Evolutionary conservation across 2,888 invertebrate species (phyloP).

Genomic region (Ashinkailepas kermadecensis): DNA sequence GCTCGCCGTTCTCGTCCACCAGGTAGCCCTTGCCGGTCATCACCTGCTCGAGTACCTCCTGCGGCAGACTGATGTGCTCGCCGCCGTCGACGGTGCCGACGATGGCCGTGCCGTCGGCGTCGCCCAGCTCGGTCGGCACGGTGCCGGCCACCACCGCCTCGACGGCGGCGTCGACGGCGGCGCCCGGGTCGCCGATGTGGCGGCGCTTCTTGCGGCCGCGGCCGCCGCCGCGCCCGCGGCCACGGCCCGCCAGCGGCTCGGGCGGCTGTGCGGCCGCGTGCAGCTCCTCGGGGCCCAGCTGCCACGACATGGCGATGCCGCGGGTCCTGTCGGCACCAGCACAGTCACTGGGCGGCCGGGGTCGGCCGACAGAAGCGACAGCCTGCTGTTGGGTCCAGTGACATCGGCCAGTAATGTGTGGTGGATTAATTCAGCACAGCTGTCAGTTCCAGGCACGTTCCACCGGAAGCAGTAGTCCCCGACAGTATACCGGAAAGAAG

Average conservation of each 20-base stretch:
- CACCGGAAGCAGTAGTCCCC: no score
- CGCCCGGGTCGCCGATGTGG: not conserved
- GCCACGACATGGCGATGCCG: not conserved
- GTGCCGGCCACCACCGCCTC: not conserved
- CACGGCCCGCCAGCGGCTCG: not conserved
- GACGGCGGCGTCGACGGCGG: conserved; percentile 4
- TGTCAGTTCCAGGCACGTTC: no score
- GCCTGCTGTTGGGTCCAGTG: not conserved
- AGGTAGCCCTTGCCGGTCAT: conserved; percentile 22
- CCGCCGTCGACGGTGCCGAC: not conserved
- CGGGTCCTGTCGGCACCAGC: not conserved
- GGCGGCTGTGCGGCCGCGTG: not conserved
- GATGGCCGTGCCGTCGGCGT: not conserved
- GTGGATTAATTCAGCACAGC: no score
- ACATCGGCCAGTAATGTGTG: no score
- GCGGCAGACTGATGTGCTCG: conserved; percentile 22
- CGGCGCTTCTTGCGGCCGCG: not conserved
- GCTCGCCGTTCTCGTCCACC: conserved; percentile 24
- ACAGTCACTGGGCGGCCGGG: no score
- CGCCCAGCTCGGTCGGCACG: not conserved
- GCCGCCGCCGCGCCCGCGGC: not conserved
- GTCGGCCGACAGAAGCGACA: not conserved
- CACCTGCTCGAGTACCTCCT: conserved; percentile 23
- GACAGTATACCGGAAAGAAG: no score
- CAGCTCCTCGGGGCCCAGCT: not conserved